Evolutionary conservation across 1,140 invertebrate species (phyloP).

Genomic region (Ceratosolen fusciceps): DNA sequence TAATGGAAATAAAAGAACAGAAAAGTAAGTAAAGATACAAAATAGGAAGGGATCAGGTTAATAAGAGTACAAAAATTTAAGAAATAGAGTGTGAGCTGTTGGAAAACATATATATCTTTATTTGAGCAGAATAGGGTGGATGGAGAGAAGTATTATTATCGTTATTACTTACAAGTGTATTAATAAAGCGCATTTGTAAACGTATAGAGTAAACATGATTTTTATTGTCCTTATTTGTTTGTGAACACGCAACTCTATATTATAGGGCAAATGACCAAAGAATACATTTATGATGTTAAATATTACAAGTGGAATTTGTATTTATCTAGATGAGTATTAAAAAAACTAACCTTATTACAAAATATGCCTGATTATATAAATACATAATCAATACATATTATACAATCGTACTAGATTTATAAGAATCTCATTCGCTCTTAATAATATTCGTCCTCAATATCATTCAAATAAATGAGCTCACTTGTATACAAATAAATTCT

Average conservation of each 20-base stretch:
- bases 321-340: neutral
- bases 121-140: neutral
- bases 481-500: too few species aligned
- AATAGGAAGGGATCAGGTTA: neutral
- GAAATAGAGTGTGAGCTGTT: constrained; percentile 1
- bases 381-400: too few species aligned
- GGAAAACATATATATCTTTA: neutral
- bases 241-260: neutral
- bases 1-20: neutral
- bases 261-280: neutral
- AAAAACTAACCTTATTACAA: too few species aligned
- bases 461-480: too few species aligned
- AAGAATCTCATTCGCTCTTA: too few species aligned
- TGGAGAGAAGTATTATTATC: neutral
- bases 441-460: too few species aligned
- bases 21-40: neutral
- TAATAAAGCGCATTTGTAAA: neutral
- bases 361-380: too few species aligned
- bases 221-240: neutral
- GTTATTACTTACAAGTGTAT: neutral
- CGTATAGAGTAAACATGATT: neutral
- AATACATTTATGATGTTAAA: neutral
- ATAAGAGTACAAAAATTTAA: neutral
- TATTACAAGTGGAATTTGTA: neutral
- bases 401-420: too few species aligned